phyloP scores from a whole-genome alignment of 2,888 invertebrate species.

The Pecten maximus region DNA sequence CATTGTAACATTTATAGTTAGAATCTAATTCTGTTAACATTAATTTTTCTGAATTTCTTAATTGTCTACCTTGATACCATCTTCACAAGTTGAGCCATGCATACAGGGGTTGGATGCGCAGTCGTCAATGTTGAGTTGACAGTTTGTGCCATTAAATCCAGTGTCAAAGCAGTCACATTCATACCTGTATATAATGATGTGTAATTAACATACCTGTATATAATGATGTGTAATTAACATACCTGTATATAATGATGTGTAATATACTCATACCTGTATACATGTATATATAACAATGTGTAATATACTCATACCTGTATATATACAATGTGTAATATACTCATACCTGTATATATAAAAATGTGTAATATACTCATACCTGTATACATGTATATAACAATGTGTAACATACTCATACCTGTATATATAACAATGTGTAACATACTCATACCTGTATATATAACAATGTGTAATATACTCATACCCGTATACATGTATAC shows the following conservation, averaged over 20 bases:
- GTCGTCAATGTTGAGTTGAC: conserved; percentile 72
- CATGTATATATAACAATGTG: no score
- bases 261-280: conserved; percentile 4
- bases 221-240: background rate
- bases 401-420: no score
- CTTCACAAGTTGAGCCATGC: conserved; percentile 68
- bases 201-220: conserved; percentile 4
- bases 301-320: no score
- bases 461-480: no score
- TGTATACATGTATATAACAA: no score
- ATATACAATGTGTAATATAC: no score
- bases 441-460: no score
- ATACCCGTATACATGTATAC: no score
- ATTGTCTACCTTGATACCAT: conserved; percentile 70
- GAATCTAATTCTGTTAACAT: no score
- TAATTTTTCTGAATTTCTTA: background rate
- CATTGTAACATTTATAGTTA: background rate
- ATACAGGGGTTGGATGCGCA: conserved; percentile 67
- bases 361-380: no score
- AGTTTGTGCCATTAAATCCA: conserved; percentile 74
- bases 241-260: background rate
- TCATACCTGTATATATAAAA: no score
- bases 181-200: conserved; percentile 64
- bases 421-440: no score
- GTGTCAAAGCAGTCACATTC: conserved; percentile 76